A percentile compares a stretch with the other conserved stretches of the same genome.
These are phyloP conservation scores for Pararge aegeria DNA, from an alignment of 1,140 invertebrate species.

Conservation along the genomic window DNA sequence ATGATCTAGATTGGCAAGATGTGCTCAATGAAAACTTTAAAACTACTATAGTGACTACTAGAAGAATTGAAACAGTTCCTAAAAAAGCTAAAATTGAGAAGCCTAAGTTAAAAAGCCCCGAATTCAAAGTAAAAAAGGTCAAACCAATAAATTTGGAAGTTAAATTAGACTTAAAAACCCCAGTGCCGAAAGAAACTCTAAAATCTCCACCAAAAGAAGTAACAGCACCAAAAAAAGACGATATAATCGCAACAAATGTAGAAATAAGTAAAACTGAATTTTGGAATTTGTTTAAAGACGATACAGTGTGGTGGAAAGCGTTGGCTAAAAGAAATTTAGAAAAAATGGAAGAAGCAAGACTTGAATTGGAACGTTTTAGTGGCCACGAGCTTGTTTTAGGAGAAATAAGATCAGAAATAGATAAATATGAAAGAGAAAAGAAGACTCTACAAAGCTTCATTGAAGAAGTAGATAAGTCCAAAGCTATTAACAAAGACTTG, in stretches of 20 bases:
- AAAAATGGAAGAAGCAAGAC: constrained; percentile 72
- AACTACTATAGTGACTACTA: constrained; percentile 42
- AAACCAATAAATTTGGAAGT: constrained; percentile 56
- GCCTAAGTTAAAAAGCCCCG: constrained; percentile 49
- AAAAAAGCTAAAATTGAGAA: constrained; percentile 46
- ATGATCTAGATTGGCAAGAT: constrained; percentile 61
- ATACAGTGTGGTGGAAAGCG: constrained; percentile 75
- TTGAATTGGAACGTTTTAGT: constrained; percentile 70
- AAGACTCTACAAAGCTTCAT: constrained; percentile 64
- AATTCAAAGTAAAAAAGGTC: constrained; percentile 63
- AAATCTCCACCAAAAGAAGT: constrained; percentile 36
- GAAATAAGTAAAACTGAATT: constrained; percentile 60
- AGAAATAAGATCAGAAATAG: constrained; percentile 58
- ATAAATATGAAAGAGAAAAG: constrained; percentile 66
- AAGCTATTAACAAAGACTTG: constrained; percentile 61
- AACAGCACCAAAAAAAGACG: constrained; percentile 16
- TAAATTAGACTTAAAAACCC: constrained; percentile 41
- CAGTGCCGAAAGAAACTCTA: constrained; percentile 27
- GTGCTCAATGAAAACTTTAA: constrained; percentile 40
- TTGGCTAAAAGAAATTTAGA: constrained; percentile 72
- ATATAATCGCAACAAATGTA: constrained; percentile 16
- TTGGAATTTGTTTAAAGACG: constrained; percentile 76
- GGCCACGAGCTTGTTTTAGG: constrained; percentile 69
- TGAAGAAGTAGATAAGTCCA: constrained; percentile 66
- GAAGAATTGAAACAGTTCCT: constrained; percentile 16